Evolutionary conservation across 2,797 vertebrate genomes (phyloP).

Genomic region (Melopsittacus undulatus): DNA sequence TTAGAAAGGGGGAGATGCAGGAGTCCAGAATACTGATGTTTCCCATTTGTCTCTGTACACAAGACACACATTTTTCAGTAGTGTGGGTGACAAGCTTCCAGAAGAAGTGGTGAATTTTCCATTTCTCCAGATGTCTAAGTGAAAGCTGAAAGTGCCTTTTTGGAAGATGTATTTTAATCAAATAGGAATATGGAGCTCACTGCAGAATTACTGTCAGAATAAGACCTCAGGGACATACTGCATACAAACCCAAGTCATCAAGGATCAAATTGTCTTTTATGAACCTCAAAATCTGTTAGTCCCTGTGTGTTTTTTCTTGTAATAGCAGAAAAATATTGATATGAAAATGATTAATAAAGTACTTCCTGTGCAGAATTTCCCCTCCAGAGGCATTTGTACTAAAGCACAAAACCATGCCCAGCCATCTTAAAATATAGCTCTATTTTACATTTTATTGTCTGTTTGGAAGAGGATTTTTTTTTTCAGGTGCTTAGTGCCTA

Average conservation of each 20-base stretch:
- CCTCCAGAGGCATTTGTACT: not conserved
- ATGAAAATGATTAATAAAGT: not conserved
- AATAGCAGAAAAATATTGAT: not conserved
- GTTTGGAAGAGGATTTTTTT: not conserved
- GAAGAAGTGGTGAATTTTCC: not conserved
- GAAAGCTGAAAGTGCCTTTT: not conserved
- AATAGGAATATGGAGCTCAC: not conserved
- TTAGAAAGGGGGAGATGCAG: not conserved
- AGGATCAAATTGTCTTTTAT: not conserved
- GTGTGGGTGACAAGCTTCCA: not conserved
- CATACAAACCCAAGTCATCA: constrained; percentile 16
- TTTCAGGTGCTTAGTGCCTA: not conserved
- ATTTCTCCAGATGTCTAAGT: constrained; percentile 2
- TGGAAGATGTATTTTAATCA: constrained; percentile 17
- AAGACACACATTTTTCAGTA: not conserved
- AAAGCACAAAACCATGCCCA: not conserved
- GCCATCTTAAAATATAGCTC: not conserved
- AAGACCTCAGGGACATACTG: not conserved
- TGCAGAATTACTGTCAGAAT: not conserved
- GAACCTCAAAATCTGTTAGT: constrained; percentile 13
- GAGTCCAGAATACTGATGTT: not conserved
- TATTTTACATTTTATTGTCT: not conserved
- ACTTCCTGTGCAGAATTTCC: not conserved
- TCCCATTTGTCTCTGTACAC: not conserved
- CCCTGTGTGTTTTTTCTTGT: not conserved